Base-by-base conservation (phyloP, 1,140 invertebrate species). In the Sitodiplosis mosellana region DNA sequence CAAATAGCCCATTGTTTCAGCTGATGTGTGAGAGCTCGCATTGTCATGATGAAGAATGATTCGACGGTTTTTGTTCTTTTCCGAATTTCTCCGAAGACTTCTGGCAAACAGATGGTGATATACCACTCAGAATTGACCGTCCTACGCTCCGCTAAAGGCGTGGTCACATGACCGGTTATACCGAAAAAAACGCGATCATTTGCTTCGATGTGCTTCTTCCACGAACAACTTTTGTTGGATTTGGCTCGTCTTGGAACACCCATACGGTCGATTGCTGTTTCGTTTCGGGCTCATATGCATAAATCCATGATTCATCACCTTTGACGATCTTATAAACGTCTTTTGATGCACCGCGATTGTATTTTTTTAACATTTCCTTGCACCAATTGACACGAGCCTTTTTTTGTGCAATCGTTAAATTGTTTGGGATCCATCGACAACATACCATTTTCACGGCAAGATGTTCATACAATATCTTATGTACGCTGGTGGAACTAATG, bases 151-250 rank as follows among this genome's bases (percentile, higher is more conserved):
- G 55, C 48, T 52, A 57, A 45, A 21, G 51, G 8, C 4, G 53
- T 57, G 17, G 50, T 51, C 11, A 55, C 50, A 54, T 54, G 50
- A 46, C 52, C 50, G 48, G 19, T 56, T 52, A 44, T 55, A 17
- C 42, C 50, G 21, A 59, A 55, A 46, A 55, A 57, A 56, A 49
- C 51, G 33, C 46, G 33, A 53, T 42, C 52, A 59, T 60, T 57
- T 59, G 51, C 48, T 59, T 55, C 11, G 51, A 54, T 17, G 52
- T 54, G 50, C 54, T 61, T 53, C 54, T 47, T 47, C 40, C 47
- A 20, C 54, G 53, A 57, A 56, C 49, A 53, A 59, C 53, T 57
- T 58, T 61, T 49, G 54, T 60, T 56, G 55, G 54, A 47, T 62
- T 61, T 50, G 51, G 50, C 49, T 63, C 56, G 42, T 57, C 51